Base-by-base conservation (phyloP, 2,113 vertebrate genomes). In the Heliornis fulica region DNA sequence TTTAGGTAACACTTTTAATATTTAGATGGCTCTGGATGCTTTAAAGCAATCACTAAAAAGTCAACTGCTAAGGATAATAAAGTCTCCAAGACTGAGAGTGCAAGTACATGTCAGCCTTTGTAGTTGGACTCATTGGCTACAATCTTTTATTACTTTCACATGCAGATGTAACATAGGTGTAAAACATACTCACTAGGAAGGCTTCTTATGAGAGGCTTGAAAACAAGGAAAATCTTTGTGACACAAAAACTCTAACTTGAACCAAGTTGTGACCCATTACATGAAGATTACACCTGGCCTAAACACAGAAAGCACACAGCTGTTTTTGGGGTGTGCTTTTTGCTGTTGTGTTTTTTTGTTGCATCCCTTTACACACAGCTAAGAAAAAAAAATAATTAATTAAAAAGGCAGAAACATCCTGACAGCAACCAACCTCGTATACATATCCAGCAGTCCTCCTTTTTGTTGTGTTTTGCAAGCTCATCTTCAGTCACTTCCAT, bases 361-460 rank as follows among this genome's bases (percentile, higher is more conserved):
- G 13, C 21, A 94, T 31, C 31, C 54, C 20, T 80, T 61, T n/a
- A 78, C 32, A 12, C 17, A 50, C 25, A 77, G 7, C 3, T 10
- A 75, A 6, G 13, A 31, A 63, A 75, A 79, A 57, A 46, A 46
- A 11, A n/a, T n/a, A n/a, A n/a, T n/a, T n/a, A n/a, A n/a, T n/a
- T n/a, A 22, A 46, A 46, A 92, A 82, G 19, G 1, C 2, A 32
- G 11, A 79, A 65, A 16, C 21, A 80, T 48, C 13, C 38, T 36
- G 29, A 81, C 16, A 65, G 56, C 45, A 38, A 96, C 97, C 82
- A 93, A 99, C 99, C 99, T 99, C 99, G 98, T 96, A 99, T 99
- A 94, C 99, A 99, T 68, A 99, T 99, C 99, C 99, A 99, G 97
- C 99, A 99, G 96, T 99, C 99, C 5, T 97, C 97, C 90, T 98